These are phyloP conservation scores for Malacoraja senta DNA, from an alignment of 2,797 vertebrate species.

Conservation along the genomic window DNA sequence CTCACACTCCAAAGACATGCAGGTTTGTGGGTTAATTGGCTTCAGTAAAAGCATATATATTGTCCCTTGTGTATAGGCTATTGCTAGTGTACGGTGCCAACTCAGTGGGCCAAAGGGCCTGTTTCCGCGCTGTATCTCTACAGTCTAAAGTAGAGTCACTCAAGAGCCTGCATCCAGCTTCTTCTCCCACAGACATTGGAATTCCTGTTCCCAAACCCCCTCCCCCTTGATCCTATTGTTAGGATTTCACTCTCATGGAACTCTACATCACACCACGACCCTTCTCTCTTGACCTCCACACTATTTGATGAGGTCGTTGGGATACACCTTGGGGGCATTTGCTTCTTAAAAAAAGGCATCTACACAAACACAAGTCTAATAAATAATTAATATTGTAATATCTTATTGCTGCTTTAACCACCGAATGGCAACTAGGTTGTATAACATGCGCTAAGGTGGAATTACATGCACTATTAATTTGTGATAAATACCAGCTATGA, in stretches of 20 bases:
- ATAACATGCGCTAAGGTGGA: neutral
- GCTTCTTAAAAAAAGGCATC: neutral
- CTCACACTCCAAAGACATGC: no score
- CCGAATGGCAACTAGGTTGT: neutral
- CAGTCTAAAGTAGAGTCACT: no score
- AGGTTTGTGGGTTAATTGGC: no score
- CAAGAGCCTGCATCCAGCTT: no score
- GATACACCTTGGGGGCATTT: neutral
- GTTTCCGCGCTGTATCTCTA: no score
- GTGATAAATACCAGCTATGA: constrained; percentile 25
- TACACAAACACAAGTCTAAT: neutral
- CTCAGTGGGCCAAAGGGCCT: no score
- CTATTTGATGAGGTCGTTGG: neutral
- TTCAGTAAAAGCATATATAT: no score
- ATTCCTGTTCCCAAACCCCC: neutral
- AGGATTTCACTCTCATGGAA: no score
- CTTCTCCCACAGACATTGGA: neutral
- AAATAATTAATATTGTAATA: neutral
- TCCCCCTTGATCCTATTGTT: neutral
- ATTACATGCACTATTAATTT: constrained; percentile 4
- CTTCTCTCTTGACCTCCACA: neutral
- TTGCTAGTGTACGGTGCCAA: no score
- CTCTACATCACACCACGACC: no score
- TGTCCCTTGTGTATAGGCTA: no score
- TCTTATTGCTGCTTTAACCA: neutral